phyloP scores from a whole-genome alignment of 2,888 invertebrate genomes.

The Endotricha flammealis region DNA sequence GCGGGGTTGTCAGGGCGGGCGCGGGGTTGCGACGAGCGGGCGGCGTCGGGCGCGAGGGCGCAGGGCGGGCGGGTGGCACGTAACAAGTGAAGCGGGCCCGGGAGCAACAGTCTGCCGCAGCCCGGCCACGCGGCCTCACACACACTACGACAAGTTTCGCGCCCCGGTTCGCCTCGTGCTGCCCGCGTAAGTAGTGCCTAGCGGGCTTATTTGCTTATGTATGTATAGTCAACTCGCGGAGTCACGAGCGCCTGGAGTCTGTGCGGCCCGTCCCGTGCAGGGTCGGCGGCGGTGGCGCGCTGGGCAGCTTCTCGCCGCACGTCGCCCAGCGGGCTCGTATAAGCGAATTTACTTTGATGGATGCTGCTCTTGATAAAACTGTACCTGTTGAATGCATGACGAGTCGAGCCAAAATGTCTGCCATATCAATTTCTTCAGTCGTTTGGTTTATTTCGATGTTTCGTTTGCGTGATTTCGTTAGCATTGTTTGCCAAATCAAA shows the following conservation, averaged over 20 bases:
- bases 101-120: constrained; percentile 78
- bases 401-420: constrained; percentile 25
- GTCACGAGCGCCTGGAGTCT: constrained; percentile 15
- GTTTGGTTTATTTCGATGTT: background rate
- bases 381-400: constrained; percentile 67
- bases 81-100: constrained; percentile 77
- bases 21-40: constrained; percentile 31
- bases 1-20: constrained; percentile 50
- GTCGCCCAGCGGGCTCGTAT: constrained; percentile 23
- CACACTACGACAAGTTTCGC: constrained; percentile 52
- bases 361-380: constrained; percentile 41
- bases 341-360: constrained; percentile 38
- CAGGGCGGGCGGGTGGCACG: constrained; percentile 66
- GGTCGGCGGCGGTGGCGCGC: constrained; percentile 16
- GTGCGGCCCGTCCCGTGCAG: constrained; percentile 13
- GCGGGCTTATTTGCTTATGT: constrained; percentile 44
- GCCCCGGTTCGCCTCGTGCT: constrained; percentile 39
- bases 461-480: too few relatives aligned
- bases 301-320: constrained; percentile 19
- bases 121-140: constrained; percentile 73
- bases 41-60: constrained; percentile 39
- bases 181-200: constrained; percentile 63
- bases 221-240: constrained; percentile 32
- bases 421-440: constrained; percentile 3
- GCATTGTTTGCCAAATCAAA: too few relatives aligned